Percentiles rank a stretch among this genome's conserved stretches.
Conservation (phyloP, 2,797 vertebrate species). For the Pantherophis vulpinus region DNA sequence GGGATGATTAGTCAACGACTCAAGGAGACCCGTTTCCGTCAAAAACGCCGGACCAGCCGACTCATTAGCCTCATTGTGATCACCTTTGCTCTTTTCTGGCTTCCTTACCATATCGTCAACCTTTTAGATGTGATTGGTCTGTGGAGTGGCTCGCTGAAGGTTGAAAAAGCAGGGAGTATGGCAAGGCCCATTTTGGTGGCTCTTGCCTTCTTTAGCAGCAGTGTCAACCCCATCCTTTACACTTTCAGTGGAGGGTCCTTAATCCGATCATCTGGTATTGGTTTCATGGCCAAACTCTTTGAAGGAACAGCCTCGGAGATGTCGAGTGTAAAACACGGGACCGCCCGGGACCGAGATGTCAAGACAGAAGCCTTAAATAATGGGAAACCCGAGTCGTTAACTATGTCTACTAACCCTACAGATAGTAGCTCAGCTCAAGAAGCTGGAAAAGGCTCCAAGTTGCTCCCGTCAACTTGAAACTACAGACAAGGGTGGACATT, state of each 20-base stretch:
- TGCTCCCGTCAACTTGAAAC: not conserved
- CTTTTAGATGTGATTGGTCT: conserved; percentile 46
- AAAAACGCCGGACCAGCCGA: conserved; percentile 70
- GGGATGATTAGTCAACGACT: conserved; percentile 73
- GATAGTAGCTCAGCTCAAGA: not conserved
- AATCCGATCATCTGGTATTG: conserved; percentile 78
- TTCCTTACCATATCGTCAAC: conserved; percentile 78
- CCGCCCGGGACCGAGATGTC: not conserved
- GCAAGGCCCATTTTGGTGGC: conserved; percentile 75
- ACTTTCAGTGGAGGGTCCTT: conserved; percentile 83
- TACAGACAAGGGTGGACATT: too few species aligned
- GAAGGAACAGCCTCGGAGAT: conserved; percentile 77
- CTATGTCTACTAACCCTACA: conserved; percentile 24
- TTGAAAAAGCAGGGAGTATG: accelerated
- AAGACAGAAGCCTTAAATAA: not conserved
- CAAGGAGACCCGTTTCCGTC: conserved; percentile 74
- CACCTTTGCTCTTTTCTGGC: conserved; percentile 81
- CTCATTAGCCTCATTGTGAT: conserved; percentile 81
- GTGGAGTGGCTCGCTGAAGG: accelerated
- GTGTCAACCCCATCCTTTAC: conserved; percentile 86
- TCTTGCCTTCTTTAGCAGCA: conserved; percentile 85
- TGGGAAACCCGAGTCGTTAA: conserved; percentile 13
- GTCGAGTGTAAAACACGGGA: conserved; percentile 49
- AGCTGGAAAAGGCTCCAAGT: not conserved
- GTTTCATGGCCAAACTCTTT: conserved; percentile 83